Evolutionary conservation across 2,797 vertebrate species (phyloP).

Genomic region (Amazonetta brasiliensis): DNA sequence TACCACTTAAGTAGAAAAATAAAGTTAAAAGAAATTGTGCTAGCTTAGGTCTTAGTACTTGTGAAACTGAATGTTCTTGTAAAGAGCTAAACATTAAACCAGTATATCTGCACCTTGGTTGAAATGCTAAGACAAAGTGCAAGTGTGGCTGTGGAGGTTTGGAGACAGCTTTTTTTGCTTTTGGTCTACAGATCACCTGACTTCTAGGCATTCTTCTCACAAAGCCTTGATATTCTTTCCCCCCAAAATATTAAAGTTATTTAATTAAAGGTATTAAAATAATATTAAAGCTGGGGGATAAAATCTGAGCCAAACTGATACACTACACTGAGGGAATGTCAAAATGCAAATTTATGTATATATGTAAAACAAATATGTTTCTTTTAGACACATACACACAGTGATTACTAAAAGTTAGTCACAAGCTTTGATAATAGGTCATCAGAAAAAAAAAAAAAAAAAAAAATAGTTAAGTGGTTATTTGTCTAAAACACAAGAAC

Average conservation of each 20-base stretch:
- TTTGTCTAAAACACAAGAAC: background rate
- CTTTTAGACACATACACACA: background rate
- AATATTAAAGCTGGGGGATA: background rate
- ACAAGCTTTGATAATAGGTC: background rate
- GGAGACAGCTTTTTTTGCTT: background rate
- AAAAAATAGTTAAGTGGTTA: fast-evolving
- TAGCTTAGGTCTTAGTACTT: background rate
- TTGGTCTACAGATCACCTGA: background rate
- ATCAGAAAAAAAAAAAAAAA: background rate
- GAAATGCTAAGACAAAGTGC: background rate
- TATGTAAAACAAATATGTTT: background rate
- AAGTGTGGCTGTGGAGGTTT: background rate
- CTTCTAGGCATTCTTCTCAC: background rate
- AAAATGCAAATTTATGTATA: background rate
- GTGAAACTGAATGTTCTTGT: background rate
- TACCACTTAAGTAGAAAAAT: background rate
- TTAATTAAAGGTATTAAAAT: no score
- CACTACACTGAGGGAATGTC: background rate
- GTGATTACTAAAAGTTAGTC: background rate
- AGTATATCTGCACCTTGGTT: background rate
- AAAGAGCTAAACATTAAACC: background rate
- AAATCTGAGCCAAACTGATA: background rate
- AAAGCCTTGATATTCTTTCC: background rate
- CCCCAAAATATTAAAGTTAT: no score
- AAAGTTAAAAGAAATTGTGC: background rate